Evolutionary conservation across 1,140 invertebrate species (phyloP), one percentile per base, ranked within the genome.

Genomic region (Lerema accius): DNA sequence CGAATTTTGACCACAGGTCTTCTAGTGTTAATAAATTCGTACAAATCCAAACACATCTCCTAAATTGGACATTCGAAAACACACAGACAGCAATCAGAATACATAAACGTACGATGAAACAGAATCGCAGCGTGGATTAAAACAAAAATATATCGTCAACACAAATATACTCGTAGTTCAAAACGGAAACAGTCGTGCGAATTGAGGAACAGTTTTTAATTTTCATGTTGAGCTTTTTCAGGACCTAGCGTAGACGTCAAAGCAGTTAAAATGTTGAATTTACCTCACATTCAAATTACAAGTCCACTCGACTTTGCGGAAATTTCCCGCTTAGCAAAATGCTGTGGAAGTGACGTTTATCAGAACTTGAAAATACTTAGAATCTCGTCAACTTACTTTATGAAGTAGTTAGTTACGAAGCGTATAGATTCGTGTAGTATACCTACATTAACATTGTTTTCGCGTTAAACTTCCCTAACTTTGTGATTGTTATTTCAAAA

Each of bases 301-400:
- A 60, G 45, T 13, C 45, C 35, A 60, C 56, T 60, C 16, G 28
- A 59, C 28, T 46, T 35, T 37, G 42, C 28, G 43, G 15, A 32
- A 48, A 59, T 46, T 58, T 35, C 7, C 43, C 26, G 42, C 55
- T 46, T 58, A 45, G n/a, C 53, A 39, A 51, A 50, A 51, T 51
- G 10, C 35, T 16, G 49, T 51, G 49, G 10, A 39, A 51, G 49
- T 51, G 49, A 51, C 49, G 32, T 51, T 51, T 51, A 39, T 51
- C 49, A 51, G 32, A 39, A 51, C 49, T 51, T 51, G 26, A 15
- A 35, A 39, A 51, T 51, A 51, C 14, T 39, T 51, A 35, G 48
- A 14, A 19, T 32, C 46, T 28, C 19, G 46, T 48, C 23, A 48
- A 48, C 48, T 50, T 50, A 15, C 32, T 49, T 32, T 49, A 48